These are phyloP conservation scores for Plumapathes pennacea DNA, from an alignment of 92 coral and sea anemone genomes.

Conservation along the genomic window DNA sequence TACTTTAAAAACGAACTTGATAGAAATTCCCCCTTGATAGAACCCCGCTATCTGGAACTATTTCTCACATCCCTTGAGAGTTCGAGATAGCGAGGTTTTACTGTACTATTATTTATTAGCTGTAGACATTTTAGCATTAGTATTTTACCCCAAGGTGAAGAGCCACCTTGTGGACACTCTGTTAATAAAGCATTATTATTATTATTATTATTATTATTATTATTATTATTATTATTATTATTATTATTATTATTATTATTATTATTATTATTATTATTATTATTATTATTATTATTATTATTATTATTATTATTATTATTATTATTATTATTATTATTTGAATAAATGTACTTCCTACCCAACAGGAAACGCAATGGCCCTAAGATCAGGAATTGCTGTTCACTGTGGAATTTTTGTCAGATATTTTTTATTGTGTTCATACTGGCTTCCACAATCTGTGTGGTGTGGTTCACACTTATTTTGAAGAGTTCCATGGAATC, in stretches of 20 bases:
- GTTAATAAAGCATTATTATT: no score
- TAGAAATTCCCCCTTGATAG: no score
- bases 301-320: not conserved
- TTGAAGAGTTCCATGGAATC: slow-evolving; percentile 79
- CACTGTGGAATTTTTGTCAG: slow-evolving; percentile 77
- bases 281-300: not conserved
- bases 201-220: no score
- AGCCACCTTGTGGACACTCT: no score
- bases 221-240: not conserved
- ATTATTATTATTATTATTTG: not conserved
- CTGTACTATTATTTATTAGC: no score
- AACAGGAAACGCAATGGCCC: slow-evolving; percentile 48
- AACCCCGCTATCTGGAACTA: no score
- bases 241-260: not conserved
- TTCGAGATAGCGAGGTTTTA: no score
- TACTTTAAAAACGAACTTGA: no score
- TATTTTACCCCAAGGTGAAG: no score
- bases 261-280: not conserved
- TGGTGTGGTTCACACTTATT: slow-evolving; percentile 78
- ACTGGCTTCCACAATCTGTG: slow-evolving; percentile 61
- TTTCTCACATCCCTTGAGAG: no score
- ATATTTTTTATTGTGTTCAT: slow-evolving; percentile 66
- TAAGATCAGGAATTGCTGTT: no score
- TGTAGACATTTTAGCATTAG: no score
- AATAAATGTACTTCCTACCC: not conserved